Evolutionary conservation across 2,888 invertebrate genomes (phyloP).

Genomic region (Archips xylosteana): DNA sequence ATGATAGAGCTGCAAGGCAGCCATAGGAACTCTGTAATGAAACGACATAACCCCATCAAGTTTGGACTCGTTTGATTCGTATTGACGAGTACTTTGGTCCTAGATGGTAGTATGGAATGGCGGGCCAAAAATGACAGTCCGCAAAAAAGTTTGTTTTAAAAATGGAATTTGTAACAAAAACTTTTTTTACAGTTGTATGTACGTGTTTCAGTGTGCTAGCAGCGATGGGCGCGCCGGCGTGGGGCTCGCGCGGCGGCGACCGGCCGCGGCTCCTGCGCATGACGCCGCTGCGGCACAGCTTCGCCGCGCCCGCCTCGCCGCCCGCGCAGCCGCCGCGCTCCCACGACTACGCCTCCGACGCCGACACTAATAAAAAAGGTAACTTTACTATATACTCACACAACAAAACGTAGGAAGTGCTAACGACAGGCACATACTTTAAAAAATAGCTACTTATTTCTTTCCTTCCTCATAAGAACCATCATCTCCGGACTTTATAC

Average conservation of each 20-base stretch:
- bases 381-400: conserved; percentile 45
- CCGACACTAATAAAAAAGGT: conserved; percentile 87
- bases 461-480: neutral
- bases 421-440: conserved; percentile 14
- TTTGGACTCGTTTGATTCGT: too few relatives aligned
- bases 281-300: conserved; percentile 86
- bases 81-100: too few relatives aligned
- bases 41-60: too few relatives aligned
- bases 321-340: conserved; percentile 72
- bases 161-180: too few relatives aligned
- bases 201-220: conserved; percentile 41
- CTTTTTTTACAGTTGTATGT: neutral
- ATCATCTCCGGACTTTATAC: too few relatives aligned
- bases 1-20: too few relatives aligned
- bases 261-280: conserved; percentile 85
- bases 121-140: too few relatives aligned
- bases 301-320: conserved; percentile 82
- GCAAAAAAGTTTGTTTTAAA: too few relatives aligned
- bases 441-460: neutral
- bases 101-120: too few relatives aligned
- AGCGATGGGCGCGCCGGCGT: conserved; percentile 79
- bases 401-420: neutral
- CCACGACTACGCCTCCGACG: conserved; percentile 85
- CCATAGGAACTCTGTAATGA: too few relatives aligned
- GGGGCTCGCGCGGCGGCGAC: conserved; percentile 81